Evolutionary conservation across 2,888 invertebrate genomes (phyloP).

Genomic region (Pollenia amentaria): DNA sequence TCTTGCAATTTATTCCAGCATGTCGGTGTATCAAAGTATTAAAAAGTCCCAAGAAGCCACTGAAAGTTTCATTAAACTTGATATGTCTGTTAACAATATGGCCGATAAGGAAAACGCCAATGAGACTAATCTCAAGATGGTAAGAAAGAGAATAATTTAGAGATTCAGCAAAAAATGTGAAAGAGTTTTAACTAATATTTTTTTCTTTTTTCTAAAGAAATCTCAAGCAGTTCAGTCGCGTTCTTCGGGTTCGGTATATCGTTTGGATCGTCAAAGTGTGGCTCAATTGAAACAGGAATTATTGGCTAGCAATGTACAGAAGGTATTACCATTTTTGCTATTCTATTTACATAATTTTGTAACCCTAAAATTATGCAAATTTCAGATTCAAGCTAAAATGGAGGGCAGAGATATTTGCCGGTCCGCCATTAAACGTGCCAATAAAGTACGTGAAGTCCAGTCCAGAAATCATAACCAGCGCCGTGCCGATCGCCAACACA

Average conservation of each 20-base stretch:
- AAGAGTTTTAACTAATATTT: neutral
- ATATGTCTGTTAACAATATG: conserved; percentile 79
- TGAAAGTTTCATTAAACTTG: conserved; percentile 82
- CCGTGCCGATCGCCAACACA: conserved; percentile 86
- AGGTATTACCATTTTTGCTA: conserved; percentile 76
- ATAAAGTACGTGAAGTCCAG: conserved; percentile 86
- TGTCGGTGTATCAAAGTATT: conserved; percentile 85
- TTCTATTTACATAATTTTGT: neutral
- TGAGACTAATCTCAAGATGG: conserved; percentile 48
- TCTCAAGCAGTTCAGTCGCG: conserved; percentile 71
- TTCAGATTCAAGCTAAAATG: conserved; percentile 84
- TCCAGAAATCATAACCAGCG: conserved; percentile 86
- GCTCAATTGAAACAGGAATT: conserved; percentile 82
- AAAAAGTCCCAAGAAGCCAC: conserved; percentile 81
- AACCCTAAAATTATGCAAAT: conserved; percentile 14
- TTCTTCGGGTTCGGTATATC: conserved; percentile 74
- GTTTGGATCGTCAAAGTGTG: conserved; percentile 79
- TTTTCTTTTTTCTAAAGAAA: conserved; percentile 62
- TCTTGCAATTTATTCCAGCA: conserved; percentile 77
- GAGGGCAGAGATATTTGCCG: conserved; percentile 85
- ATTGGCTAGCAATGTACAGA: conserved; percentile 82
- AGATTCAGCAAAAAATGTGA: too few relatives aligned
- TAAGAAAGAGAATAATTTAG: conserved; percentile 11
- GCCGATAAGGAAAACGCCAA: conserved; percentile 62
- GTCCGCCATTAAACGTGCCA: conserved; percentile 86